phyloP scores from a whole-genome alignment of 2,113 vertebrate species.

The Vulpes vulpes region DNA sequence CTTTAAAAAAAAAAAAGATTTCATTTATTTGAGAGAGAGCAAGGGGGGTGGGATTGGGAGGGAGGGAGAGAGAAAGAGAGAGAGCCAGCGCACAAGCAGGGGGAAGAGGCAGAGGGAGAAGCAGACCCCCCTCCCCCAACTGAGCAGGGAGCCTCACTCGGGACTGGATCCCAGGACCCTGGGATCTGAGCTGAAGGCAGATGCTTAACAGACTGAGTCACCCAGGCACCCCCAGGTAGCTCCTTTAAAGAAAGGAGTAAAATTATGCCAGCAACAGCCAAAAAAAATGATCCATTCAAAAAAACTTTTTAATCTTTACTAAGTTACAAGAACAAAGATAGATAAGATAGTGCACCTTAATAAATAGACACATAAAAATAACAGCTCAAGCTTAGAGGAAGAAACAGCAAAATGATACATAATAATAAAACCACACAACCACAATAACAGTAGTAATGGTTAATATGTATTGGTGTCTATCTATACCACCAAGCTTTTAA shows the following conservation, averaged over 20 bases:
- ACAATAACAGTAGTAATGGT: neutral
- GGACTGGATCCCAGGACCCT: no score
- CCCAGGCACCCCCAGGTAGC: neutral
- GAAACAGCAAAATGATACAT: neutral
- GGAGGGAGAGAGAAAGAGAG: no score
- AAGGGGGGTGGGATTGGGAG: no score
- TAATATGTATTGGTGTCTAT: neutral
- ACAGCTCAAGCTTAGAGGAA: neutral
- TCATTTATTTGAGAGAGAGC: no score
- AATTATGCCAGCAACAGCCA: constrained; percentile 12
- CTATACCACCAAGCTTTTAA: neutral
- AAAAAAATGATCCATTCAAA: neutral
- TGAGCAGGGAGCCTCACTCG: no score
- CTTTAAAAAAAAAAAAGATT: no score
- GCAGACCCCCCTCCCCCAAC: no score
- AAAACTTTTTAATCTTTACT: neutral
- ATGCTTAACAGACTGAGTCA: no score
- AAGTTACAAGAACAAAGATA: neutral
- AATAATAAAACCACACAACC: neutral
- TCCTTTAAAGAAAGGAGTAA: constrained; percentile 16
- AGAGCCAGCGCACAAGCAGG: no score
- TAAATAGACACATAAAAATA: neutral
- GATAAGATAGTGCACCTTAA: neutral
- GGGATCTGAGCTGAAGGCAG: no score
- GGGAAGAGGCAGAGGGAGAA: no score